These are phyloP conservation scores for Helleia helle DNA, from an alignment of 2,888 invertebrate species.

Conservation along the genomic window DNA sequence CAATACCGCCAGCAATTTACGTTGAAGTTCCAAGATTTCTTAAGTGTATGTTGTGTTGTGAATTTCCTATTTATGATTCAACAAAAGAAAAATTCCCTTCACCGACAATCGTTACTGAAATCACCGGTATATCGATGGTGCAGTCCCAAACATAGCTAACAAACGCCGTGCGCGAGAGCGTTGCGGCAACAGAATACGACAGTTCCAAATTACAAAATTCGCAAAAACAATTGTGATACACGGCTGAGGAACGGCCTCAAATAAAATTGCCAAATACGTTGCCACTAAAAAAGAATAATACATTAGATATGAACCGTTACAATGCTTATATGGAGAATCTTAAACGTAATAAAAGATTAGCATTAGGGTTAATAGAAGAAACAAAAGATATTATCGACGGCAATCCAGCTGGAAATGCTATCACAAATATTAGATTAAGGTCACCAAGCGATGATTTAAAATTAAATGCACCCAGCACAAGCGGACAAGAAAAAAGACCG, in stretches of 20 bases:
- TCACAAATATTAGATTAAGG: constrained; percentile 30
- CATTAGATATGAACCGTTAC: constrained; percentile 60
- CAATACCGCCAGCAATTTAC: constrained; percentile 89
- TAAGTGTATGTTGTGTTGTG: constrained; percentile 89
- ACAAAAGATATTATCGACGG: constrained; percentile 49
- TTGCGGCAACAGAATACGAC: constrained; percentile 50
- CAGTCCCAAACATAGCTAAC: constrained; percentile 82
- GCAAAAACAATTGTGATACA: constrained; percentile 68
- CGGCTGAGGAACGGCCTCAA: constrained; percentile 50
- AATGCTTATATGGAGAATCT: constrained; percentile 61
- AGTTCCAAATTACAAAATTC: constrained; percentile 34
- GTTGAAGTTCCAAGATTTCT: constrained; percentile 88
- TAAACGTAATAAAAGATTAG: constrained; percentile 50
- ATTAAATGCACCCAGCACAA: constrained; percentile 47
- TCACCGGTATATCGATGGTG: constrained; percentile 80
- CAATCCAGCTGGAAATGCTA: constrained; percentile 29
- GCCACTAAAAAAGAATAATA: constrained; percentile 60
- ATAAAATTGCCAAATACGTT: constrained; percentile 60
- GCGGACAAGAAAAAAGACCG: constrained; percentile 37
- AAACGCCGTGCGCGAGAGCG: constrained; percentile 56
- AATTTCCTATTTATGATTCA: constrained; percentile 89
- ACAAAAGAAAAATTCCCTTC: constrained; percentile 78
- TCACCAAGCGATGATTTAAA: constrained; percentile 35
- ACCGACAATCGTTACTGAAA: constrained; percentile 78
- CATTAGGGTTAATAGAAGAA: constrained; percentile 55